Conservation (phyloP, 2,888 invertebrate genomes). For the Eumerus sabulonum region DNA sequence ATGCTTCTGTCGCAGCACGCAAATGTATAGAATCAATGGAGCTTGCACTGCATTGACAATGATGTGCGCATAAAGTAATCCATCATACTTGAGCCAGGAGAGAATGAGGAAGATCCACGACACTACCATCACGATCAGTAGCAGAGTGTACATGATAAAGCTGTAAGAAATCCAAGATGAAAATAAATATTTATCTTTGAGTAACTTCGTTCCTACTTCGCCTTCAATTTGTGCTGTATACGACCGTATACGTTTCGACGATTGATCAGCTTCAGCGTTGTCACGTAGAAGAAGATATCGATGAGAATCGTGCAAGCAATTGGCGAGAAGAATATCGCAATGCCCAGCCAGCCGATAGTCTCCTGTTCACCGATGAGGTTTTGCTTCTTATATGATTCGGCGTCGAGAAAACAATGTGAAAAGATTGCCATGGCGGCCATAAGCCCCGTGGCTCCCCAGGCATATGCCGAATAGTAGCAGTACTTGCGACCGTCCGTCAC, state of each 20-base stretch:
- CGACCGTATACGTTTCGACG: slow-evolving; percentile 90
- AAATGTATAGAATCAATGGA: slow-evolving; percentile 87
- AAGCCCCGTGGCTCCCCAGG: slow-evolving; percentile 86
- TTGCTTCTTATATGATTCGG: slow-evolving; percentile 80
- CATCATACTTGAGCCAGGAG: slow-evolving; percentile 87
- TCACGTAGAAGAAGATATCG: slow-evolving; percentile 89
- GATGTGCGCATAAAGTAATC: slow-evolving; percentile 86
- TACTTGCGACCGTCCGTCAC: slow-evolving; percentile 92
- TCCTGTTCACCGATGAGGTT: slow-evolving; percentile 83
- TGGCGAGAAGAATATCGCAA: slow-evolving; percentile 90
- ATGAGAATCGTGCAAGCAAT: slow-evolving; percentile 89
- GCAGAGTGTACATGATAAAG: slow-evolving; percentile 88
- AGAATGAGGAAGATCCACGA: slow-evolving; percentile 88
- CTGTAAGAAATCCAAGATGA: slow-evolving; percentile 80
- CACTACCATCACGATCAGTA: slow-evolving; percentile 86
- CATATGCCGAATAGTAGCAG: slow-evolving; percentile 91
- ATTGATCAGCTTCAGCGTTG: slow-evolving; percentile 88
- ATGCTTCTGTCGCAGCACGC: slow-evolving; percentile 88
- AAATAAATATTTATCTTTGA: background rate
- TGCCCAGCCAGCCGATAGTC: slow-evolving; percentile 89
- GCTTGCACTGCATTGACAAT: slow-evolving; percentile 88
- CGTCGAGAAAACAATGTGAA: slow-evolving; percentile 88
- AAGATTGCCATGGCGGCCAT: slow-evolving; percentile 88
- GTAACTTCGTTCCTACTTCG: slow-evolving; percentile 81
- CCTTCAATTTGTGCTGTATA: slow-evolving; percentile 91